Evolutionary conservation across 2,888 invertebrate genomes (phyloP).

Genomic region (Cryptus armator): DNA sequence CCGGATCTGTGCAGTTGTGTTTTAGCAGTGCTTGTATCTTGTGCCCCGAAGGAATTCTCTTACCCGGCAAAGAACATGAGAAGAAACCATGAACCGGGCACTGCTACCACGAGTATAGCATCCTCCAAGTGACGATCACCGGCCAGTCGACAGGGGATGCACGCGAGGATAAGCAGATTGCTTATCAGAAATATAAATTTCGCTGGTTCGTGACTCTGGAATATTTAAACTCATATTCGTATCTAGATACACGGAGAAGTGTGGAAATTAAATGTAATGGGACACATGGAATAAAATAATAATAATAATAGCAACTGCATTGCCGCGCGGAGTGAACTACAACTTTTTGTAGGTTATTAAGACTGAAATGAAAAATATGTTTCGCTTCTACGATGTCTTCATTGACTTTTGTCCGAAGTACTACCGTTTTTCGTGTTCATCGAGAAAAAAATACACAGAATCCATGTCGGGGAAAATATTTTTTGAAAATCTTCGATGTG

Average conservation of each 20-base stretch:
- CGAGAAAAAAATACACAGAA: too few species aligned
- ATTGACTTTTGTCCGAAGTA: too few species aligned
- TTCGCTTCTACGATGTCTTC: too few species aligned
- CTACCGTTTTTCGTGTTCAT: too few species aligned
- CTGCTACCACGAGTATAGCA: constrained; percentile 95
- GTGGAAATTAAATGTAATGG: background rate
- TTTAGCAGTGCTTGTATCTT: constrained; percentile 7
- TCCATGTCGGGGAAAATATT: too few species aligned
- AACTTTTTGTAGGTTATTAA: too few species aligned
- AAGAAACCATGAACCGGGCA: constrained; percentile 98
- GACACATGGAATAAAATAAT: background rate
- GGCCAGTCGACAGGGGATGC: constrained; percentile 94
- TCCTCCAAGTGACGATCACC: constrained; percentile 94
- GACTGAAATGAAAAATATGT: too few species aligned
- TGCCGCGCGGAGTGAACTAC: too few species aligned
- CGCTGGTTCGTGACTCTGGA: constrained; percentile 96
- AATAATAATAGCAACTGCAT: too few species aligned
- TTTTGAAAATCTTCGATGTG: too few species aligned
- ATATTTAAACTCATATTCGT: background rate
- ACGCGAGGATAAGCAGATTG: constrained; percentile 94
- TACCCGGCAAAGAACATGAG: constrained; percentile 99
- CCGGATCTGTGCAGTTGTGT: constrained; percentile 14
- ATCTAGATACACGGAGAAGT: background rate
- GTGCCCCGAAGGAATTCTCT: constrained; percentile 71
- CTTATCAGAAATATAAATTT: constrained; percentile 97